These are phyloP conservation scores for Luperina testacea DNA, from an alignment of 2,888 invertebrate genomes.

Conservation along the genomic window DNA sequence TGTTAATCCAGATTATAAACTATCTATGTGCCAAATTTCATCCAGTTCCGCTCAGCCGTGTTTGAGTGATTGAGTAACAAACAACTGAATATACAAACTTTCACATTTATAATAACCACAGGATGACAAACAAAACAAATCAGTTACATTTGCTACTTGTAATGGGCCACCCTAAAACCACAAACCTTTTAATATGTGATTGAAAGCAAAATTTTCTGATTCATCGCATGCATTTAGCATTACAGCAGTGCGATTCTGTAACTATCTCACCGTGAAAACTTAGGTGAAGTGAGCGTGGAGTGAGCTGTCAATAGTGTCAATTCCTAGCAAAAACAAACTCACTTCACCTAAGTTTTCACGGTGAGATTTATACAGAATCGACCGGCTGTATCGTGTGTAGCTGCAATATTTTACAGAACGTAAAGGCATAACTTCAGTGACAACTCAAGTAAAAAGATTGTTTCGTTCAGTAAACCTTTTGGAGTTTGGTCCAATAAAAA, in stretches of 20 bases:
- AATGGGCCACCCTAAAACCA: not conserved
- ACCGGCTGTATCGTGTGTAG: slow-evolving; percentile 38
- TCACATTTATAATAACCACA: not conserved
- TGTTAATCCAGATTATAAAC: not conserved
- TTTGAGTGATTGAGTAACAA: not conserved
- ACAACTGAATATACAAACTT: not conserved
- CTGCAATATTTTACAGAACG: slow-evolving; percentile 39
- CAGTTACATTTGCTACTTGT: not conserved
- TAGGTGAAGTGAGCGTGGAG: no score
- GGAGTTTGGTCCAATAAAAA: slow-evolving; percentile 21
- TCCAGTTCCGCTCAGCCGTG: not conserved
- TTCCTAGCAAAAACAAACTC: no score
- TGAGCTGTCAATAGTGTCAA: no score
- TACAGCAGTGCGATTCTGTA: no score
- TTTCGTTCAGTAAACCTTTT: slow-evolving; percentile 44
- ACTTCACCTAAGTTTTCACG: no score
- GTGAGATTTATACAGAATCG: no score
- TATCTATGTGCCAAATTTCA: not conserved
- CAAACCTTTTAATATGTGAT: not conserved
- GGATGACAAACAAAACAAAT: not conserved
- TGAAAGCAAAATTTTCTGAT: not conserved
- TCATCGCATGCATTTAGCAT: slow-evolving; percentile 31
- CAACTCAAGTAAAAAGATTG: slow-evolving; percentile 54
- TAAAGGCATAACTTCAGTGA: slow-evolving; percentile 45
- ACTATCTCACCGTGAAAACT: no score